Evolutionary conservation across 2,888 invertebrate species (phyloP), one percentile per base, ranked within the genome.

Genomic region (Reticulitermes lucifugus): DNA sequence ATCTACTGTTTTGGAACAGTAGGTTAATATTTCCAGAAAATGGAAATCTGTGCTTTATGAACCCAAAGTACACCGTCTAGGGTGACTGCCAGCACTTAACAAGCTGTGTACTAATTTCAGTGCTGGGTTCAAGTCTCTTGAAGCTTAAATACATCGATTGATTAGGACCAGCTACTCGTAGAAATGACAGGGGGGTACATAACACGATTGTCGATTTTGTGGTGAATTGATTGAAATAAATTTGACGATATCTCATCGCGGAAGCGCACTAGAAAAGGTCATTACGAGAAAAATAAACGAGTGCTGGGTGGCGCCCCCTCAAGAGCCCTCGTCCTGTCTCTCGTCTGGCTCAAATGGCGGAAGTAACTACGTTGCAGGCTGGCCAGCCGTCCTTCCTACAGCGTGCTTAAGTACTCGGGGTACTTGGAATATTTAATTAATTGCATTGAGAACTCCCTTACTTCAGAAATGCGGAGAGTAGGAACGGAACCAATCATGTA

Each of bases 121-220:
- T 0, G 25, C 25, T n/a, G 65, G 25, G 9, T n/a, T 65, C 65
- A 25, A 65, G 65, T 65, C n/a, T 65, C 25, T 25, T n/a, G 65
- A 25, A n/a, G n/a, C 65, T 65, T 55, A 18, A 55, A 55, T 18
- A 18, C 55, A 55, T 55, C 18, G 55, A 55, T 18, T 55, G 18
- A 55, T 18, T 14, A 18, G 14, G 21, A 55, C 5, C 14, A 18
- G 55, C 55, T 55, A 55, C 55, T 55, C 10, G 65, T 65, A 25
- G 65, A 12, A 65, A n/a, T n/a, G 65, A 65, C 65, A 65, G 65
- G 3, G 3, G 65, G n/a, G 25, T 25, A 65, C n/a, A 65, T 65
- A 65, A 65, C 65, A 25, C 65, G 65, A 65, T 65, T 65, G 65
- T 65, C 65, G 25, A 25, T 65, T 65, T 65, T 65, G 65, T n/a